Conservation (phyloP, 2,113 vertebrate species). For the Paedocypris sp. region DNA sequence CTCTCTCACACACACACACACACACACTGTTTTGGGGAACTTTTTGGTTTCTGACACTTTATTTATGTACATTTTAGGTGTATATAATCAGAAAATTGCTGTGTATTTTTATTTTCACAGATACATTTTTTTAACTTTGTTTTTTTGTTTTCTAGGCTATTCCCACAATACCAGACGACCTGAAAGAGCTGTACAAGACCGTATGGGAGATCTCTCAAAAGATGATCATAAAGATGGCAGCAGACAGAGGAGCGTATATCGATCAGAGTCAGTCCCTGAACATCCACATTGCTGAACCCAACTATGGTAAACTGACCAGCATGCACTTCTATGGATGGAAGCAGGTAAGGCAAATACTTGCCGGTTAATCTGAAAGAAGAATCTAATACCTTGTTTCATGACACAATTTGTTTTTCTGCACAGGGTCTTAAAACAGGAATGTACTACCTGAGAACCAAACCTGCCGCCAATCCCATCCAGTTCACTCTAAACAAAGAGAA, state of each 20-base stretch:
- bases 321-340: slow-evolving; percentile 99
- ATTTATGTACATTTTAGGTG: background rate
- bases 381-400: too few species aligned
- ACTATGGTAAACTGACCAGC: slow-evolving; percentile 93
- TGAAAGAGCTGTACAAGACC: slow-evolving; percentile 92
- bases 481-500: slow-evolving; percentile 96
- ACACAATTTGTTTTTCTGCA: background rate
- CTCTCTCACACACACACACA: too few species aligned
- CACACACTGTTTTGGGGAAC: too few species aligned
- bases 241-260: slow-evolving; percentile 86
- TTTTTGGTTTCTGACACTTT: background rate
- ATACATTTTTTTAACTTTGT: too few species aligned
- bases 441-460: slow-evolving; percentile 93
- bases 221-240: slow-evolving; percentile 86
- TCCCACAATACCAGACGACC: slow-evolving; percentile 72
- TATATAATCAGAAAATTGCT: too few species aligned
- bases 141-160: slow-evolving; percentile 59
- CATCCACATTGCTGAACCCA: slow-evolving; percentile 92
- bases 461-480: slow-evolving; percentile 92
- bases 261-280: slow-evolving; percentile 98
- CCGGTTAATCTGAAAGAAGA: background rate
- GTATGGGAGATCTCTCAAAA: slow-evolving; percentile 98
- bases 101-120: too few species aligned
- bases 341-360: slow-evolving; percentile 57
- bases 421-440: slow-evolving; percentile 96